Conservation (phyloP, 1,140 invertebrate genomes). For the Gonatopus flavifemur region DNA sequence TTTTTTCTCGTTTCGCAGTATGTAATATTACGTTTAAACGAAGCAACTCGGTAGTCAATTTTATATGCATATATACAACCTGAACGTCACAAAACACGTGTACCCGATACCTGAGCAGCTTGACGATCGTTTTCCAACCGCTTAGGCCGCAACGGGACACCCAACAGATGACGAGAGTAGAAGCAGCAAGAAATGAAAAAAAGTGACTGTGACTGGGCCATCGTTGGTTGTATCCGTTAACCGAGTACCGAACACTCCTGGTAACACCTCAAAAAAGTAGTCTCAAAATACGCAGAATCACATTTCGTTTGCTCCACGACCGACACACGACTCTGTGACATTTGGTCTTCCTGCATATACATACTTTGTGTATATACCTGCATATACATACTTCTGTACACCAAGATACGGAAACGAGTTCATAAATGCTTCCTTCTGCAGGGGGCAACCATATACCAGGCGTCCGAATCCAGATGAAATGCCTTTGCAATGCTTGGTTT, state of each 20-base stretch:
- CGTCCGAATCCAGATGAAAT: slow-evolving; percentile 23
- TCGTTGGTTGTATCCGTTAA: slow-evolving; percentile 14
- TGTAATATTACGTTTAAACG: too few relatives aligned
- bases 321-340: slow-evolving; percentile 6
- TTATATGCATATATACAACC: slow-evolving; percentile 1
- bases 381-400: too few relatives aligned
- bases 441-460: slow-evolving; percentile 36
- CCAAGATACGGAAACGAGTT: too few relatives aligned
- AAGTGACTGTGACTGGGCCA: slow-evolving; percentile 12
- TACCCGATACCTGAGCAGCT: slow-evolving; percentile 41
- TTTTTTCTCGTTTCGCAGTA: background rate
- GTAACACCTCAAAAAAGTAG: slow-evolving; percentile 41
- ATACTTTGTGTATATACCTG: too few relatives aligned
- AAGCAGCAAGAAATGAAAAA: too few relatives aligned
- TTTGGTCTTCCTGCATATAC: slow-evolving; percentile 4
- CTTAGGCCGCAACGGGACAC: slow-evolving; percentile 25
- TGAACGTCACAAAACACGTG: slow-evolving; percentile 38
- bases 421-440: slow-evolving; percentile 5
- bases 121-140: slow-evolving; percentile 32
- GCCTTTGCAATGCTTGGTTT: slow-evolving; percentile 22
- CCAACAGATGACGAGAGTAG: too few relatives aligned
- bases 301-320: slow-evolving; percentile 7
- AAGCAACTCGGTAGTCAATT: slow-evolving; percentile 5
- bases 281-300: slow-evolving; percentile 44
- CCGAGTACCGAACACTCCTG: too few relatives aligned